A percentile compares a stretch with the other conserved stretches of the same genome.
phyloP scores from a whole-genome alignment of 2,797 vertebrate species.

The Poecile montanus region DNA sequence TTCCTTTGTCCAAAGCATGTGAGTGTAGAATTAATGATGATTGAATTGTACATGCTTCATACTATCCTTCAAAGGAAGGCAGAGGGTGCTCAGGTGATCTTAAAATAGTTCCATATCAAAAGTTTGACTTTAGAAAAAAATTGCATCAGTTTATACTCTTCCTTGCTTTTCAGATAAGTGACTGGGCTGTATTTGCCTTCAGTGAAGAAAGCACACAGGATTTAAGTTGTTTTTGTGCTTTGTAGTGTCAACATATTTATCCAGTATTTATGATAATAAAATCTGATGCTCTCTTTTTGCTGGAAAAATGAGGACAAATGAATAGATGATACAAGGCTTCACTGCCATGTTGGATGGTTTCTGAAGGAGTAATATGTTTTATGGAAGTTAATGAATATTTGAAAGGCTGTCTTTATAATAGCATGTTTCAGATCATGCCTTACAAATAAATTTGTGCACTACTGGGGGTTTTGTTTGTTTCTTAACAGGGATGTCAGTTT shows the following conservation, averaged over 20 bases:
- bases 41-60: accelerated
- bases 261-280: neutral
- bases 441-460: neutral
- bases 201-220: neutral
- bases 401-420: neutral
- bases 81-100: neutral
- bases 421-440: neutral
- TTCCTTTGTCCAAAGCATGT: neutral
- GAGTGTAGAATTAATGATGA: neutral
- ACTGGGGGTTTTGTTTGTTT: neutral
- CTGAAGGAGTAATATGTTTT: neutral
- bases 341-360: neutral
- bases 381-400: neutral
- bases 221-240: neutral
- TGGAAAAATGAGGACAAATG: neutral
- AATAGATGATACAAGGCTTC: neutral
- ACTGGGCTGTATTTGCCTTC: neutral
- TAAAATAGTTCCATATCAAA: neutral
- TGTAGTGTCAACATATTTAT: neutral
- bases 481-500: neutral
- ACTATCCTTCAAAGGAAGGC: neutral
- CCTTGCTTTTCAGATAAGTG: neutral
- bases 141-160: neutral
- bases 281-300: neutral
- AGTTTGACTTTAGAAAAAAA: neutral